These are phyloP conservation scores for Bettongia penicillata DNA, from an alignment of 2,113 vertebrate genomes.

Conservation along the genomic window DNA sequence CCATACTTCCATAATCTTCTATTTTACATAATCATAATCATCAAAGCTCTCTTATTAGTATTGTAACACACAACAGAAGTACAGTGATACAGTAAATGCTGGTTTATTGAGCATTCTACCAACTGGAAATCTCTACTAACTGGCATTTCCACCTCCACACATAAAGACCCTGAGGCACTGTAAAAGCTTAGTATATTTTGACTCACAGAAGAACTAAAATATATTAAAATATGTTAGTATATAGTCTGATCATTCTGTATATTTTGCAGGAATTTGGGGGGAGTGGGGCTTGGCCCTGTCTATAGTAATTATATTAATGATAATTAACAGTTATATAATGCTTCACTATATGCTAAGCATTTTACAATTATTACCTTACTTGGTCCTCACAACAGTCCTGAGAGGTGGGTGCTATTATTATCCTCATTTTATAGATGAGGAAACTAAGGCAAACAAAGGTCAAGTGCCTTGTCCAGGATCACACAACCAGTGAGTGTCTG, in stretches of 20 bases:
- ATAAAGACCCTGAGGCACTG: not conserved
- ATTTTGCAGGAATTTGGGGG: not conserved
- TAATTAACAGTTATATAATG: not conserved
- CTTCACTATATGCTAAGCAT: not conserved
- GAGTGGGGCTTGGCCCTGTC: not conserved
- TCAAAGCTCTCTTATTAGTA: not conserved
- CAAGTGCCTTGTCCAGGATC: not conserved
- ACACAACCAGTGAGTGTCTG: not conserved
- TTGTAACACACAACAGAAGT: slow-evolving; percentile 1
- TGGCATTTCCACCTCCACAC: not conserved
- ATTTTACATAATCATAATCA: not conserved
- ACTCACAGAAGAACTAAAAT: not conserved
- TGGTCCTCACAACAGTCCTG: not conserved
- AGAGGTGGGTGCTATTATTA: not conserved
- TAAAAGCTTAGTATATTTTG: not conserved
- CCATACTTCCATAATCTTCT: not conserved
- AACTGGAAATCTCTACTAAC: not conserved
- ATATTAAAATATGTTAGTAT: not conserved
- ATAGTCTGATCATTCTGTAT: not conserved
- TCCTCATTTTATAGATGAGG: not conserved
- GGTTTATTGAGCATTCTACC: slow-evolving; percentile 2
- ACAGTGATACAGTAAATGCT: not conserved
- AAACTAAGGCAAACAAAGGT: not conserved
- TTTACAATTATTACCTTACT: not conserved
- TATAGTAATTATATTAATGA: not conserved